Evolutionary conservation across 2,113 vertebrate genomes (phyloP).

Genomic region (Talpa occidentalis): DNA sequence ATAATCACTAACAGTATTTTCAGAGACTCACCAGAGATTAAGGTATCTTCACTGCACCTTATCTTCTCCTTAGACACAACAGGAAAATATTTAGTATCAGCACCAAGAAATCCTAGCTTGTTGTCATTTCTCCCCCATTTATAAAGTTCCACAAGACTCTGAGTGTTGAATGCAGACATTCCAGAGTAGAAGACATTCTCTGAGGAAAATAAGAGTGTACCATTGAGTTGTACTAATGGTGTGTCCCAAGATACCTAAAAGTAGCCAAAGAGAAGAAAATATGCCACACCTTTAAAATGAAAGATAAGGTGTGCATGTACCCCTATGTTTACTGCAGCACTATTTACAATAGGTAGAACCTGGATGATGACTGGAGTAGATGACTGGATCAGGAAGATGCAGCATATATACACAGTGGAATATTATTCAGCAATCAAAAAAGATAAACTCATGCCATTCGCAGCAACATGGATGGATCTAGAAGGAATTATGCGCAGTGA

Average conservation of each 20-base stretch:
- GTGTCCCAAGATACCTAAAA: background rate
- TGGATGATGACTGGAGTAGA: too few relatives aligned
- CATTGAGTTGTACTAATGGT: background rate
- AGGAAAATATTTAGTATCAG: background rate
- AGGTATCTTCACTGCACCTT: background rate
- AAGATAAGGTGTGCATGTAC: background rate
- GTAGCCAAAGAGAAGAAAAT: background rate
- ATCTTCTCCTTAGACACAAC: background rate
- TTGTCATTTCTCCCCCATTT: background rate
- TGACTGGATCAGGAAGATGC: too few relatives aligned
- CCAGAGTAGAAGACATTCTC: background rate
- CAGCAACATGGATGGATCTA: too few relatives aligned
- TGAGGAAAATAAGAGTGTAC: background rate
- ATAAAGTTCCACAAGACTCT: background rate
- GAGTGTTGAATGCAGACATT: too few relatives aligned
- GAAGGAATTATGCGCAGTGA: too few relatives aligned
- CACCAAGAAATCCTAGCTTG: background rate
- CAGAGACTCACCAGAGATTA: background rate
- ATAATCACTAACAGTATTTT: background rate
- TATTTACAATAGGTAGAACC: too few relatives aligned
- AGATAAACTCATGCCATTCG: too few relatives aligned
- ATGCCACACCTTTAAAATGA: background rate
- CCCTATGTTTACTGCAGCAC: too few relatives aligned
- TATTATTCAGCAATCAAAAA: too few relatives aligned
- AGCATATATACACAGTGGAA: too few relatives aligned